A percentile compares a stretch with the other conserved stretches of the same genome.
phyloP scores from a whole-genome alignment of 2,888 invertebrate genomes.

The Hydriomena furcata region DNA sequence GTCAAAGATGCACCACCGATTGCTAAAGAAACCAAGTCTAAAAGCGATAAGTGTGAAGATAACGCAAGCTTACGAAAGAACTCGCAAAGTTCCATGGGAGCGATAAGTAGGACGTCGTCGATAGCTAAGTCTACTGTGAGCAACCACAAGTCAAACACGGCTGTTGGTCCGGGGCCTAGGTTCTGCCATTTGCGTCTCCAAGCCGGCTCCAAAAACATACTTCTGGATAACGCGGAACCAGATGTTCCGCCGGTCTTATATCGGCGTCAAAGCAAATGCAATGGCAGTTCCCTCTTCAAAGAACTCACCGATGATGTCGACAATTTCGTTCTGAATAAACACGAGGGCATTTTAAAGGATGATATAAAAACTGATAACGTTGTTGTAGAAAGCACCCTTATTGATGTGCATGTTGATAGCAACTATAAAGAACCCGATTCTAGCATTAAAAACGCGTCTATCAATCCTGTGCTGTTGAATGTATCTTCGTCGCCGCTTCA shows the following conservation, averaged over 20 bases:
- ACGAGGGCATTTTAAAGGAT: slow-evolving; percentile 54
- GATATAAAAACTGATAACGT: slow-evolving; percentile 64
- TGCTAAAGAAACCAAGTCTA: slow-evolving; percentile 55
- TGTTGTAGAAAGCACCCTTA: slow-evolving; percentile 73
- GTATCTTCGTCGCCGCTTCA: slow-evolving; percentile 77
- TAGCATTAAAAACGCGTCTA: slow-evolving; percentile 55
- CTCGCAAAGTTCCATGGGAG: slow-evolving; percentile 76
- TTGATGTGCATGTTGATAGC: slow-evolving; percentile 75
- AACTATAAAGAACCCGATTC: slow-evolving; percentile 63
- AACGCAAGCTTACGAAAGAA: slow-evolving; percentile 59
- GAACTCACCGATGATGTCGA: slow-evolving; percentile 71
- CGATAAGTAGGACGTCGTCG: slow-evolving; percentile 75
- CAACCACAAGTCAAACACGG: slow-evolving; percentile 75
- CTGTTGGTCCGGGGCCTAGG: slow-evolving; percentile 86
- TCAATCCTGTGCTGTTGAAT: slow-evolving; percentile 72
- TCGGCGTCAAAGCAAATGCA: slow-evolving; percentile 83
- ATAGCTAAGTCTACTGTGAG: slow-evolving; percentile 78
- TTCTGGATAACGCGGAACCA: slow-evolving; percentile 90
- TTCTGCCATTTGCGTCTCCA: slow-evolving; percentile 90
- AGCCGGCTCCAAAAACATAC: slow-evolving; percentile 90
- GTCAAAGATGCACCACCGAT: slow-evolving; percentile 51
- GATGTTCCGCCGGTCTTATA: slow-evolving; percentile 89
- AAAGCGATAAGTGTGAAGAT: slow-evolving; percentile 53
- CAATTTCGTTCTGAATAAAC: slow-evolving; percentile 65
- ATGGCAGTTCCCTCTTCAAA: slow-evolving; percentile 74